Conservation (phyloP, 1,140 invertebrate genomes). For the Anagrus nilaparvatae region DNA sequence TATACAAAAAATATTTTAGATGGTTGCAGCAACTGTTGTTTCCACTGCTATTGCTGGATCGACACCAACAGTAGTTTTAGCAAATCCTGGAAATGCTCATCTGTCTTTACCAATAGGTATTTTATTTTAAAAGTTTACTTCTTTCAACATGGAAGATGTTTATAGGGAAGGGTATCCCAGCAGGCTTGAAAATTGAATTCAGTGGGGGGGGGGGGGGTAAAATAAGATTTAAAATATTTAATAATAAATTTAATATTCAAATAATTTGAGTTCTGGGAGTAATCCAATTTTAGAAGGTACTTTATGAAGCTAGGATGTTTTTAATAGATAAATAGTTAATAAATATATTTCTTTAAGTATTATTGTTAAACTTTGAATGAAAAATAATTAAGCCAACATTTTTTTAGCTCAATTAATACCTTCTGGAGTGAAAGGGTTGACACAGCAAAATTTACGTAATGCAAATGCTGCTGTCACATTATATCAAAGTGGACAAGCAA, state of each 20-base stretch:
- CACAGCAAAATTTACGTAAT: slow-evolving; percentile 49
- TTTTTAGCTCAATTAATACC: slow-evolving; percentile 54
- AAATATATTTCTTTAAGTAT: slow-evolving; percentile 1
- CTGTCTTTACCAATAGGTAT: slow-evolving; percentile 47
- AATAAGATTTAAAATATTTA: slow-evolving; percentile 4
- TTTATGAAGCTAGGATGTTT: too few species aligned
- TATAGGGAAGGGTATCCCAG: too few species aligned
- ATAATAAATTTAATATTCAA: neutral
- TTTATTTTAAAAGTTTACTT: slow-evolving; percentile 7
- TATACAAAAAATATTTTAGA: slow-evolving; percentile 25
- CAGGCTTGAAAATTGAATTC: too few species aligned
- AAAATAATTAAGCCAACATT: slow-evolving; percentile 9
- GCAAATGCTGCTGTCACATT: slow-evolving; percentile 36
- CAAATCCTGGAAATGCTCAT: slow-evolving; percentile 45
- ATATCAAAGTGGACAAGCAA: slow-evolving; percentile 41
- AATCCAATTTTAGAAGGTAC: slow-evolving; percentile 4
- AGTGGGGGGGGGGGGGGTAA: too few species aligned
- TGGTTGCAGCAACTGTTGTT: slow-evolving; percentile 37
- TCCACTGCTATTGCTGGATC: slow-evolving; percentile 39
- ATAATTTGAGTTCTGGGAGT: slow-evolving; percentile 1
- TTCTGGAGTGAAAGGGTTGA: slow-evolving; percentile 50
- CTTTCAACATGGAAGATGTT: too few species aligned
- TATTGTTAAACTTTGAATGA: neutral
- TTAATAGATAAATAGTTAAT: neutral
- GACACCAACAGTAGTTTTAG: slow-evolving; percentile 42